Conservation (phyloP, 2,797 vertebrate genomes). For the Ctenopoma multispine region DNA sequence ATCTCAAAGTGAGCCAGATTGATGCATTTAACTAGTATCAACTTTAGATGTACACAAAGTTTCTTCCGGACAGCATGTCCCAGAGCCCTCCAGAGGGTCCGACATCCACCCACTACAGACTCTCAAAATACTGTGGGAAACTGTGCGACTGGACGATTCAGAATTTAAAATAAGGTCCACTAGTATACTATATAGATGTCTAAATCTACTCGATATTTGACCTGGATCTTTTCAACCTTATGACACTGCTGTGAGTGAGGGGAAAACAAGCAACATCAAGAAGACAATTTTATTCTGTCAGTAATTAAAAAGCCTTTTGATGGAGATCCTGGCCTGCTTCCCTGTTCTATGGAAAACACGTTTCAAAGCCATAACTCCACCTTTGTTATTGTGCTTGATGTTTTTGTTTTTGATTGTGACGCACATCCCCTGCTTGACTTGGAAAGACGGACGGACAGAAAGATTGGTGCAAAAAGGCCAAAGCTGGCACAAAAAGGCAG, state of each 20-base stretch:
- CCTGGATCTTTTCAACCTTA: background rate
- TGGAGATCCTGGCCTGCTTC: background rate
- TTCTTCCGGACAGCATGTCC: background rate
- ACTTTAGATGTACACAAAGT: background rate
- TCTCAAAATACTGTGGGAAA: too few species aligned
- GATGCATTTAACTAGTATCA: background rate
- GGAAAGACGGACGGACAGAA: background rate
- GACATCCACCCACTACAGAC: too few species aligned
- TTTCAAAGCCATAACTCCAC: constrained; percentile 48
- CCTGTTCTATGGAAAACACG: constrained; percentile 35
- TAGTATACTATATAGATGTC: too few species aligned
- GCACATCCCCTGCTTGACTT: constrained; percentile 57
- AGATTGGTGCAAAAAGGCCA: constrained; percentile 24
- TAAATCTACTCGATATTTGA: background rate
- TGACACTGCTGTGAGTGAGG: background rate
- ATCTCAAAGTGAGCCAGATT: background rate
- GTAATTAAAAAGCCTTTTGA: constrained; percentile 27
- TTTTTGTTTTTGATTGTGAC: constrained; percentile 67
- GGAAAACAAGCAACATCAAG: background rate
- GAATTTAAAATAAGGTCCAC: too few species aligned
- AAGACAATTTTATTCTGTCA: constrained; percentile 31
- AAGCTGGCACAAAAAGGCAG: constrained; percentile 22
- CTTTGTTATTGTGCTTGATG: constrained; percentile 56
- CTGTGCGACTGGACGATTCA: too few species aligned
- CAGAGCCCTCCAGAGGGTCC: too few species aligned